Base-by-base conservation (phyloP, 2,888 invertebrate genomes). In the Seira sanloemensis region DNA sequence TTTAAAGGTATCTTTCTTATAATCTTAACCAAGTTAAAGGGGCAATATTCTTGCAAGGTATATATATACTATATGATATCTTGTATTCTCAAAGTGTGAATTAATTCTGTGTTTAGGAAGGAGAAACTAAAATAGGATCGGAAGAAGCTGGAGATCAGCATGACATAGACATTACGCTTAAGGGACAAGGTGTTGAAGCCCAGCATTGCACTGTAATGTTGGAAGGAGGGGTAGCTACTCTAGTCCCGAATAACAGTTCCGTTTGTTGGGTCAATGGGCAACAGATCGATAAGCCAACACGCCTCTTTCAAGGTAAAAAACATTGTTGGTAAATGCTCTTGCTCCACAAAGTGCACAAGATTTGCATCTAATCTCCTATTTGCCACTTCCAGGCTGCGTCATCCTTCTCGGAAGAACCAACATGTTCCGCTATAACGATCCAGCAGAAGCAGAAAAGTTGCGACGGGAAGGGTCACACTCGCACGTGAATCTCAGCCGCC, bases 371-470 rank as follows among this genome's bases (percentile, higher is more conserved):
- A n/a, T n/a, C n/a, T n/a, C n/a, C 23, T 21, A 54, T 23, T 5
- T 75, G 26, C 58, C 9, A 12, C 54, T 76, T 75, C 68, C 91
- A 94, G 94, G 96, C 46, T 96, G 96, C 91, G 95, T 95, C 85
- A 93, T 96, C 5, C 92, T 96, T 2, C 92, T 96, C 85, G 96
- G 96, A 0, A 93, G 95, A 82, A 95, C 95, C 68, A 95, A 95
- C 91, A 95, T 96, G 93, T 95, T 95, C 91, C 95, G 97, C 58
- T 97, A 96, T 91, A 97, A 97, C 92, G 96, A 97, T 92, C 97
- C 97, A 12, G 96, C 94, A 0, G 97, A 97, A 91, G 97, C 96
- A 0, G 97, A 96, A 50, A 95, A 96, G 91, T 92, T 97, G 87
- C 93, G 96, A 25, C 95, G 94, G 90, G 95, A 95, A 90, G 94